phyloP scores from a whole-genome alignment of 2,888 invertebrate genomes.

The Coleophora flavipennella region DNA sequence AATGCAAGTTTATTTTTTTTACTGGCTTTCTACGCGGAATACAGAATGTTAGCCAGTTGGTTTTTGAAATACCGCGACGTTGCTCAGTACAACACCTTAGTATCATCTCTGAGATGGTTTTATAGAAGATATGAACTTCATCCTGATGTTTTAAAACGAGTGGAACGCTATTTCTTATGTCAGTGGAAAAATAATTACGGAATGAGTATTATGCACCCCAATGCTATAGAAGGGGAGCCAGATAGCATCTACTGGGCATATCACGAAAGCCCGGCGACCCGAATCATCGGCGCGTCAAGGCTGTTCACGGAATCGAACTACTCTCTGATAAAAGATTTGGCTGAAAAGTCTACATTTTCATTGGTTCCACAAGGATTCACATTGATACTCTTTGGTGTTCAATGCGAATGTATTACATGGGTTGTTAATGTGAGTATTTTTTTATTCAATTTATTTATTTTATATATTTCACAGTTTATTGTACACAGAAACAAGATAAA shows the following conservation, averaged over 20 bases:
- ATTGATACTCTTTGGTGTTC: conserved; percentile 34
- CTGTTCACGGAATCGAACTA: conserved; percentile 37
- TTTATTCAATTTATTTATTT: background rate
- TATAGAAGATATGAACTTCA: conserved; percentile 40
- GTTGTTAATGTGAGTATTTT: conserved; percentile 35
- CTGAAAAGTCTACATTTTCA: conserved; percentile 33
- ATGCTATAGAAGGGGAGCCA: conserved; percentile 37
- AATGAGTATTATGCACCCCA: conserved; percentile 37
- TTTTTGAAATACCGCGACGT: conserved; percentile 33
- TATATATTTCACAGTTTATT: background rate
- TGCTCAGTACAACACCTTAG: conserved; percentile 39
- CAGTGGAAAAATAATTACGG: conserved; percentile 53
- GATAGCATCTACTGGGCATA: conserved; percentile 49
- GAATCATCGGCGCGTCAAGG: conserved; percentile 32
- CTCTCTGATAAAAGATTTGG: conserved; percentile 37
- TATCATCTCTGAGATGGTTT: conserved; percentile 32
- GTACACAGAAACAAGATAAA: too few species aligned
- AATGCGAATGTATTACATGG: conserved; percentile 38
- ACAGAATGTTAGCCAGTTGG: conserved; percentile 22
- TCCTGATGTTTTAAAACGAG: conserved; percentile 32
- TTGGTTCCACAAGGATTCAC: conserved; percentile 36
- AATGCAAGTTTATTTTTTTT: too few species aligned
- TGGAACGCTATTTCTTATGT: conserved; percentile 41
- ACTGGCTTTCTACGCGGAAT: too few species aligned
- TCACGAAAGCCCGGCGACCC: conserved; percentile 45